Evolutionary conservation across 64 coral and sea anemone species (phyloP).

Genomic region (Porites australiensis): DNA sequence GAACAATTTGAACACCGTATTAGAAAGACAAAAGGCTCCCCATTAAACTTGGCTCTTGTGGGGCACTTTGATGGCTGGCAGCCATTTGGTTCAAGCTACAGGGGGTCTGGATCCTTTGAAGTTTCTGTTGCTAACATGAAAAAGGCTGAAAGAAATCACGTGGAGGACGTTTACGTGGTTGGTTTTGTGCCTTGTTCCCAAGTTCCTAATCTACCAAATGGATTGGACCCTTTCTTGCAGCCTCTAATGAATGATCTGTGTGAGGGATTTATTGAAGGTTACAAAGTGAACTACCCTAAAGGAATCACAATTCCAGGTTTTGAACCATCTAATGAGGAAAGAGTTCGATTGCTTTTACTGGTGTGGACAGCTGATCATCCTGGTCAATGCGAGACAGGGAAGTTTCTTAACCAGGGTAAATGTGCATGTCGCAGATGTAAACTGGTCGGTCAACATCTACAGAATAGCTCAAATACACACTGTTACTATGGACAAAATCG

Average conservation of each 20-base stretch:
- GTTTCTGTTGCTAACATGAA: too few species aligned
- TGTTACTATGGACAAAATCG: constrained; percentile 82
- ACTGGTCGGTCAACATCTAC: constrained; percentile 42
- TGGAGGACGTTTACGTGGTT: too few species aligned
- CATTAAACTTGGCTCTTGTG: too few species aligned
- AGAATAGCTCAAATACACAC: constrained; percentile 69
- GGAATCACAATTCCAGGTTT: constrained; percentile 12
- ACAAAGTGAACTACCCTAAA: constrained; percentile 4
- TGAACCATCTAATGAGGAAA: not conserved
- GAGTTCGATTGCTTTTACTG: constrained; percentile 27
- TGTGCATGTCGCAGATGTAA: constrained; percentile 73
- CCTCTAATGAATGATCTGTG: constrained; percentile 43
- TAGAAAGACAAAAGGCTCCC: too few species aligned
- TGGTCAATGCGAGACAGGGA: constrained; percentile 70
- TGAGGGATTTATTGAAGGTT: constrained; percentile 38
- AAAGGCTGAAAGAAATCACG: too few species aligned
- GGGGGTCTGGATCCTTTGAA: too few species aligned
- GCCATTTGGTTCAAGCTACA: too few species aligned
- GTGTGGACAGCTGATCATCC: constrained; percentile 69
- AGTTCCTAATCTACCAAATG: too few species aligned
- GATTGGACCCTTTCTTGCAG: not conserved
- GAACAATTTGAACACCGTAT: too few species aligned
- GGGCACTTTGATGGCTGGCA: too few species aligned
- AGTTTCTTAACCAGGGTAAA: constrained; percentile 75
- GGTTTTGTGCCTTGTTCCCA: too few species aligned